Conservation (phyloP, 2,797 vertebrate species). For the Hoplostethus mediterraneus region DNA sequence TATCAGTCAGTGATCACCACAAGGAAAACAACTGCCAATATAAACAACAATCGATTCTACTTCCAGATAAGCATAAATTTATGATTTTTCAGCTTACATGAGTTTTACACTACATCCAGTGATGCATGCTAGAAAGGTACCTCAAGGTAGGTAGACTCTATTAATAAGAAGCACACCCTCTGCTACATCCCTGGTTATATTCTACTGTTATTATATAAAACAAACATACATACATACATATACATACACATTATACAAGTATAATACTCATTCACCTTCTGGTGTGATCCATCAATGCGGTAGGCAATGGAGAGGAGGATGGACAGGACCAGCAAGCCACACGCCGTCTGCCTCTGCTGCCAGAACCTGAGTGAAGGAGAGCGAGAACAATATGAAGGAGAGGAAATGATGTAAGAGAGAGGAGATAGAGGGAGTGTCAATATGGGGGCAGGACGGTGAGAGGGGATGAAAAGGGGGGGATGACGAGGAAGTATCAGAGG, state of each 20-base stretch:
- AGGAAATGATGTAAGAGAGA: background rate
- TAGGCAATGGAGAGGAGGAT: conserved; percentile 60
- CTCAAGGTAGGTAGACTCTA: too few relatives aligned
- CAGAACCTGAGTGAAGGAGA: conserved; percentile 58
- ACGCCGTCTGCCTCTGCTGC: conserved; percentile 63
- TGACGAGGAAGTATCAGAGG: conserved; percentile 11
- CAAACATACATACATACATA: background rate
- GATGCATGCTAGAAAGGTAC: too few relatives aligned
- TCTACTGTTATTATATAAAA: too few relatives aligned
- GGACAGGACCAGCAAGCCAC: conserved; percentile 66
- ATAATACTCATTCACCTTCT: conserved; percentile 59
- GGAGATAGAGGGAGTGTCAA: too few relatives aligned
- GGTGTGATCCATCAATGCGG: conserved; percentile 66
- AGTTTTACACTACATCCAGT: background rate
- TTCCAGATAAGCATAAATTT: too few relatives aligned
- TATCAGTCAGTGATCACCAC: background rate
- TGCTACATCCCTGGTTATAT: too few relatives aligned
- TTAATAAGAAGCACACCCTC: too few relatives aligned
- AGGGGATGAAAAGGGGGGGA: background rate
- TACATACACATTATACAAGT: background rate
- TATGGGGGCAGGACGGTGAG: background rate
- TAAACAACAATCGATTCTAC: background rate
- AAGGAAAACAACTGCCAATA: background rate
- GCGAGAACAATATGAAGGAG: conserved; percentile 21
- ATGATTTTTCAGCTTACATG: background rate